These are phyloP conservation scores for Urosaurus nigricauda DNA, from an alignment of 2,797 vertebrate genomes.

Conservation along the genomic window DNA sequence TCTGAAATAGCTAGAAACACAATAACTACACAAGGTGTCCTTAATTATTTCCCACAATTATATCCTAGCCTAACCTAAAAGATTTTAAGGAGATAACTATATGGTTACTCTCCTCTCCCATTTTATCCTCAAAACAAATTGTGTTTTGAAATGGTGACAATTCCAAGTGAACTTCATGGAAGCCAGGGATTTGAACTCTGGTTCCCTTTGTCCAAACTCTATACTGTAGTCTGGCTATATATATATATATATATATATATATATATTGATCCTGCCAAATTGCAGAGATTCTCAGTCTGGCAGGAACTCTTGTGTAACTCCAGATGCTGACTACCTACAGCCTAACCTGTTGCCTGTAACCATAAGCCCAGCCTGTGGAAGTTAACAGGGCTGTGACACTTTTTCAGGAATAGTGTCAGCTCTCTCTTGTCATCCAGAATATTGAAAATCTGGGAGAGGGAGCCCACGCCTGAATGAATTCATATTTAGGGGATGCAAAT, in stretches of 20 bases:
- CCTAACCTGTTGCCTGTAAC: neutral
- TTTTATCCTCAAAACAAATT: constrained; percentile 2
- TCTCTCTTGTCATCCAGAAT: neutral
- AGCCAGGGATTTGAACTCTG: neutral
- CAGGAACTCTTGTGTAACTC: neutral
- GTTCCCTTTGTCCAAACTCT: too few species aligned
- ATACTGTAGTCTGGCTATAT: neutral
- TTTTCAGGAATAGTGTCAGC: constrained; percentile 28
- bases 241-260: neutral
- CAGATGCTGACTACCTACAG: neutral
- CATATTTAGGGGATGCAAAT: neutral
- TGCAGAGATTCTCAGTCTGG: neutral
- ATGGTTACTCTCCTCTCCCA: neutral
- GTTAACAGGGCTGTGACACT: neutral
- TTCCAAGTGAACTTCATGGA: neutral
- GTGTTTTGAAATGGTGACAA: neutral
- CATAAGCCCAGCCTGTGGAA: too few species aligned
- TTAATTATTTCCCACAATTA: constrained; percentile 13
- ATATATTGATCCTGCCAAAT: neutral
- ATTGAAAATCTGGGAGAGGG: neutral
- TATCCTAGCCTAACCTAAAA: neutral
- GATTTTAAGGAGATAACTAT: neutral
- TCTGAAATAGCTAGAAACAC: neutral
- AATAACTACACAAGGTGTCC: neutral
- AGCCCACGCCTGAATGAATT: neutral